Percentiles rank a stretch among this genome's conserved stretches.
phyloP scores from a whole-genome alignment of 2,888 invertebrate genomes.

The Zele albiditarsus region DNA sequence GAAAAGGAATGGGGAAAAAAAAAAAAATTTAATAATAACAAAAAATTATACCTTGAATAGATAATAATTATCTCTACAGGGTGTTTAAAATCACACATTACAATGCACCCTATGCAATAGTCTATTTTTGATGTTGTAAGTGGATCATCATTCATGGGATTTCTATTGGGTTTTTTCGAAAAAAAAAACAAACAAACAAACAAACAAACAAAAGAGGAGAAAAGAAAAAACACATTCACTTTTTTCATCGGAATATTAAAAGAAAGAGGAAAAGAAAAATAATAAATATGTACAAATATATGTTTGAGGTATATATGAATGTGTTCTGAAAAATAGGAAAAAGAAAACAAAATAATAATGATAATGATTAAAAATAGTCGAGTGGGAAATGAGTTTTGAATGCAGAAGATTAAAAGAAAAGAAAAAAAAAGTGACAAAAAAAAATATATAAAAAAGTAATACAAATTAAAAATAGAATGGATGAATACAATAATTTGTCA shows the following conservation, averaged over 20 bases:
- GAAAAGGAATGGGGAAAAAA: neutral
- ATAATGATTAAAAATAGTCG: slow-evolving; percentile 32
- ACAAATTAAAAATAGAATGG: slow-evolving; percentile 36
- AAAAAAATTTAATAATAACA: slow-evolving; percentile 10
- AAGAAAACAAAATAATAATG: slow-evolving; percentile 48
- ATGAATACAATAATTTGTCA: slow-evolving; percentile 34
- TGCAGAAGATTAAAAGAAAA: no score
- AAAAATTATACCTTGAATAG: slow-evolving; percentile 38
- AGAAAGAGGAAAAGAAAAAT: slow-evolving; percentile 34
- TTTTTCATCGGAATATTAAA: slow-evolving; percentile 31
- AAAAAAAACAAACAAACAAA: neutral
- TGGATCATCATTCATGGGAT: slow-evolving; percentile 62
- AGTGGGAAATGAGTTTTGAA: slow-evolving; percentile 44
- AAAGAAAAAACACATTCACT: slow-evolving; percentile 47
- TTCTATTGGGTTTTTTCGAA: slow-evolving; percentile 63
- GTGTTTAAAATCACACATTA: slow-evolving; percentile 47
- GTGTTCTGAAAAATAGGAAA: slow-evolving; percentile 62
- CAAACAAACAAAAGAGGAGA: no score
- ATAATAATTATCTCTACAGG: slow-evolving; percentile 43
- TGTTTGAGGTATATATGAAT: slow-evolving; percentile 63
- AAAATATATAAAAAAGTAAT: slow-evolving; percentile 33
- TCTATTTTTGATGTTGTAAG: slow-evolving; percentile 71
- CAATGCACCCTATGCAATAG: slow-evolving; percentile 68
- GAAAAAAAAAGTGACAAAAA: no score
- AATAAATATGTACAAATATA: slow-evolving; percentile 70